Evolutionary conservation across 2,797 vertebrate genomes (phyloP).

Genomic region (Ibycter americanus): DNA sequence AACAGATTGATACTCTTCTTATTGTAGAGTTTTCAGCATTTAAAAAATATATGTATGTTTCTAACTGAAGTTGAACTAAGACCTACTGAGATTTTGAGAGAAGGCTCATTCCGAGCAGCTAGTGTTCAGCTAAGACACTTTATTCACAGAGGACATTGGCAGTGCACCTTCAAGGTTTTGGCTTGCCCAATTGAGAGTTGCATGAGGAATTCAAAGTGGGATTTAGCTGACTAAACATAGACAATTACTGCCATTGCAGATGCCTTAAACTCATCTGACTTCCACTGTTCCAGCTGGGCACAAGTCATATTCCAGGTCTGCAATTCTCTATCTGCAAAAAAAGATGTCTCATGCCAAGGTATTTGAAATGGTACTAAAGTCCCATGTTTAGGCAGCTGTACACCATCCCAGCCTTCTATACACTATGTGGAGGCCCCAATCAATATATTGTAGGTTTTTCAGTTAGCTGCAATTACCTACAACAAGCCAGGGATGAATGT

Average conservation of each 20-base stretch:
- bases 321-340: not conserved
- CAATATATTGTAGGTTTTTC: not conserved
- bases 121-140: not conserved
- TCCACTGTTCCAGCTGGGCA: not conserved
- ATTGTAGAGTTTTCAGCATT: not conserved
- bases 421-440: not conserved
- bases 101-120: not conserved
- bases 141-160: not conserved
- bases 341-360: not conserved
- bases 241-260: not conserved
- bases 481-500: not conserved
- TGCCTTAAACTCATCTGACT: not conserved
- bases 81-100: not conserved
- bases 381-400: not conserved
- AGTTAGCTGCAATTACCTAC: not conserved
- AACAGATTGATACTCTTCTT: rapidly evolving
- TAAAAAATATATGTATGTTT: not conserved
- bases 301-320: not conserved
- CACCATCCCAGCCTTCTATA: not conserved
- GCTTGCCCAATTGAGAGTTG: not conserved
- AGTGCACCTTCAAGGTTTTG: not conserved
- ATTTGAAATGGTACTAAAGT: not conserved
- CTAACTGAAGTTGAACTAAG: not conserved
- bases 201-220: not conserved
- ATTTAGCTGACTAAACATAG: not conserved